These are phyloP conservation scores for Scaptomyza pallida DNA, from an alignment of 1,140 invertebrate genomes.

Conservation along the genomic window DNA sequence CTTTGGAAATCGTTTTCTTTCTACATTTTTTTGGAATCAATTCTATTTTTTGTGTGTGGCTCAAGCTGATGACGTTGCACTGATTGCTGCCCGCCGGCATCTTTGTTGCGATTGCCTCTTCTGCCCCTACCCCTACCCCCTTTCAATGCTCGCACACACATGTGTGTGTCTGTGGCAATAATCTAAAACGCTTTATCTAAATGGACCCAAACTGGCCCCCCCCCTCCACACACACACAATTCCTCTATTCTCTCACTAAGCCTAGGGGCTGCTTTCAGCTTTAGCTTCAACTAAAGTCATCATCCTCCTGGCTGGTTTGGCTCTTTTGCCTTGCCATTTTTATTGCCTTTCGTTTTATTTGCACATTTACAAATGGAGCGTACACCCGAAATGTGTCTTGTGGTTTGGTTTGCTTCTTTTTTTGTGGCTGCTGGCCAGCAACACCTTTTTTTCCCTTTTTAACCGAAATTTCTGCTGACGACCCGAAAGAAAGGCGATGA, in stretches of 20 bases:
- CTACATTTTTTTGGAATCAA: constrained; percentile 12
- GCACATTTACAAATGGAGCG: constrained; percentile 76
- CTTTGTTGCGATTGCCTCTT: background rate
- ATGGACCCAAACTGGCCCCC: constrained; percentile 47
- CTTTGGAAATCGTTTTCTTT: background rate
- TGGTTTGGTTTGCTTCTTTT: too few relatives aligned
- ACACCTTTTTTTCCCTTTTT: constrained; percentile 66
- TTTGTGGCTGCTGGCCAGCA: constrained; percentile 28
- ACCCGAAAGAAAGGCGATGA: constrained; percentile 23
- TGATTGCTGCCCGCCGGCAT: constrained; percentile 68
- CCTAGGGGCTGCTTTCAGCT: constrained; percentile 18
- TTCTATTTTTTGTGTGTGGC: constrained; percentile 29
- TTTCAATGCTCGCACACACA: constrained; percentile 30
- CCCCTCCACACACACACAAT: constrained; percentile 7
- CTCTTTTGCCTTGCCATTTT: constrained; percentile 40
- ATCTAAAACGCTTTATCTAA: constrained; percentile 82
- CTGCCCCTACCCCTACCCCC: background rate
- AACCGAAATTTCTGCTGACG: constrained; percentile 46
- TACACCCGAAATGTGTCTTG: constrained; percentile 48
- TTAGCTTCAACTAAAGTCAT: constrained; percentile 19
- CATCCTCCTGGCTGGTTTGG: too few relatives aligned
- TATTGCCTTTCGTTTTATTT: constrained; percentile 78
- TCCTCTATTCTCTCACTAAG: background rate
- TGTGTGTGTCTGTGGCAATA: constrained; percentile 55
- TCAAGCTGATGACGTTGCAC: constrained; percentile 72